Evolutionary conservation across 2,888 invertebrate genomes (phyloP).

Genomic region (Parthenolecanium corni): DNA sequence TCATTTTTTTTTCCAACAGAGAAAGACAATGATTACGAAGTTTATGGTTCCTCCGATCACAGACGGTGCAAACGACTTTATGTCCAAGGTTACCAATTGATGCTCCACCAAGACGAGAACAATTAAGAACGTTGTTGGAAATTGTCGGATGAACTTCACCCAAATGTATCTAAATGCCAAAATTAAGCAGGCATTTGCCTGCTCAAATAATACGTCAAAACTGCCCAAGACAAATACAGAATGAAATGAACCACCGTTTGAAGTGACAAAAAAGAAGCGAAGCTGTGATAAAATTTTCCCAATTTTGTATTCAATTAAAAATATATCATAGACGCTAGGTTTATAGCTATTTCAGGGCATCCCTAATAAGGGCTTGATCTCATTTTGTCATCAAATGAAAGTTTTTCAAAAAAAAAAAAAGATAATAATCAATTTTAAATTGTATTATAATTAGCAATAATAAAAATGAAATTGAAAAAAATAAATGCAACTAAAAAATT

Average conservation of each 20-base stretch:
- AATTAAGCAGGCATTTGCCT: background rate
- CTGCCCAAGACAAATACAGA: background rate
- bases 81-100: conserved; percentile 13
- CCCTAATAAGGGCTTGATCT: background rate
- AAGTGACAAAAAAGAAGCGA: too few species aligned
- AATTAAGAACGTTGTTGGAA: conserved; percentile 11
- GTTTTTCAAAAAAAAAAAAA: too few species aligned
- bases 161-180: too few species aligned
- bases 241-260: too few species aligned
- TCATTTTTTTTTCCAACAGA: background rate
- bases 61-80: conserved; percentile 1
- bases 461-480: too few species aligned
- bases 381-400: too few species aligned
- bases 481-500: too few species aligned
- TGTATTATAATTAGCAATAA: too few species aligned
- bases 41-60: background rate
- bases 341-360: too few species aligned
- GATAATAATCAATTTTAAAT: too few species aligned
- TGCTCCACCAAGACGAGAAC: conserved; percentile 13
- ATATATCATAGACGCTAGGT: background rate
- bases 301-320: too few species aligned
- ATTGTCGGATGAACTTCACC: conserved; percentile 4
- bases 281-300: background rate
- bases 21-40: conserved; percentile 21
- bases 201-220: background rate